Percentiles rank a stretch among this genome's conserved stretches.
These are phyloP conservation scores for Halcyon smyrnensis DNA, from an alignment of 2,797 vertebrate species.

Conservation along the genomic window DNA sequence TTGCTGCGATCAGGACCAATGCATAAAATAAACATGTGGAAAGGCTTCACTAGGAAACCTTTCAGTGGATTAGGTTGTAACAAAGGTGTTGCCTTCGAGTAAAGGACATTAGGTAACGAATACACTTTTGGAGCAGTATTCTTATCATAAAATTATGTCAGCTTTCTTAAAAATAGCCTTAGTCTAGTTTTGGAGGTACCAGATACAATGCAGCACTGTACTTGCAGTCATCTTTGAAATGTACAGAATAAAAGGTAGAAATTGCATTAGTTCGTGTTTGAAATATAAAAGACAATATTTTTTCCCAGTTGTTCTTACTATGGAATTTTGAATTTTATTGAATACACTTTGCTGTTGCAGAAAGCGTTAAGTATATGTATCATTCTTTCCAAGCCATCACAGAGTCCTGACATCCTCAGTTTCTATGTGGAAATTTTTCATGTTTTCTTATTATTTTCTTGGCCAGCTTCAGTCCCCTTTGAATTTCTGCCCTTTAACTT, in stretches of 20 bases:
- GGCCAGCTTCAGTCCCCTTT: background rate
- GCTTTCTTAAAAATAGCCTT: background rate
- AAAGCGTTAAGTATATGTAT: background rate
- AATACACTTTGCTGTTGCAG: background rate
- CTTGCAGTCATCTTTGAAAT: background rate
- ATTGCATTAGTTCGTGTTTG: background rate
- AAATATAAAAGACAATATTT: background rate
- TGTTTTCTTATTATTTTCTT: background rate
- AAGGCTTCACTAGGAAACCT: constrained; percentile 56
- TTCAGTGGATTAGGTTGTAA: constrained; percentile 33
- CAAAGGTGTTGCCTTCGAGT: background rate
- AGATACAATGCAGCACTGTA: background rate
- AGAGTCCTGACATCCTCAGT: background rate
- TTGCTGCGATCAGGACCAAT: constrained; percentile 19
- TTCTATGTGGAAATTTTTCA: background rate
- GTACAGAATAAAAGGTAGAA: background rate
- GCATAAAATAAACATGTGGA: constrained; percentile 62
- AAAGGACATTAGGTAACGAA: background rate
- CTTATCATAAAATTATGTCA: background rate
- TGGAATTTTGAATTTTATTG: background rate
- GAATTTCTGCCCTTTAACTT: background rate
- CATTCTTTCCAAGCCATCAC: background rate
- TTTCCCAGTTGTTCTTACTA: background rate
- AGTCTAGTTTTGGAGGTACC: background rate
- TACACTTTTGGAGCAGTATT: background rate